phyloP scores from a whole-genome alignment of 2,113 vertebrate genomes.

The Lagenorhynchus albirostris region DNA sequence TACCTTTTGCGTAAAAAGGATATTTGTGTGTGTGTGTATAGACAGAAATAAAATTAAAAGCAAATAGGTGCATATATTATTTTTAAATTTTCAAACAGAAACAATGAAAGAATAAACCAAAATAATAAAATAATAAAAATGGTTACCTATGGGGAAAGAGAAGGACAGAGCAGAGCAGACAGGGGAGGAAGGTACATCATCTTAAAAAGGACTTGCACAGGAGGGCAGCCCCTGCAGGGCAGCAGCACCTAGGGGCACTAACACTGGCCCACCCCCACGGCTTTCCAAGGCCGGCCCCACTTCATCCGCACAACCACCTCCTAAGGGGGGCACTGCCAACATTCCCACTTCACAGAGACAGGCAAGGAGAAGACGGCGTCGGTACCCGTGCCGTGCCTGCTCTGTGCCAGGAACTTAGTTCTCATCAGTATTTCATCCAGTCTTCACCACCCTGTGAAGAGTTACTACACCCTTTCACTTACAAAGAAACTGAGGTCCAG shows the following conservation, averaged over 20 bases:
- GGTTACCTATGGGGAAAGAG: background rate
- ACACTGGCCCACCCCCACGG: background rate
- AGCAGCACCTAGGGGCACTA: background rate
- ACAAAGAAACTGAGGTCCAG: background rate
- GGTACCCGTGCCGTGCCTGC: fast-evolving
- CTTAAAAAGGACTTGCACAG: background rate
- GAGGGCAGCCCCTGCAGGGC: background rate
- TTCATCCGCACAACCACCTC: background rate
- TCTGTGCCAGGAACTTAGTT: background rate
- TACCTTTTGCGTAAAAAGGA: background rate
- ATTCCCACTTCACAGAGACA: background rate
- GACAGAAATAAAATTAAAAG: background rate
- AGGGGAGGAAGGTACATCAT: background rate
- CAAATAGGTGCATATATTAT: background rate
- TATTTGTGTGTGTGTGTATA: no score
- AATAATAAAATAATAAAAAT: background rate
- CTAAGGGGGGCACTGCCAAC: background rate
- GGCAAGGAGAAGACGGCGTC: background rate
- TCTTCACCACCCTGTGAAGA: background rate
- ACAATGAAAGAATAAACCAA: background rate
- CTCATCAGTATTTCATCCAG: no score
- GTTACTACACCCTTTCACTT: background rate
- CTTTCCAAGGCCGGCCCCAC: background rate
- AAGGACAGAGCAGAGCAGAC: background rate
- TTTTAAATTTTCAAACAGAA: background rate